Evolutionary conservation across 2,888 invertebrate genomes (phyloP).

Genomic region (Thecophora atra): DNA sequence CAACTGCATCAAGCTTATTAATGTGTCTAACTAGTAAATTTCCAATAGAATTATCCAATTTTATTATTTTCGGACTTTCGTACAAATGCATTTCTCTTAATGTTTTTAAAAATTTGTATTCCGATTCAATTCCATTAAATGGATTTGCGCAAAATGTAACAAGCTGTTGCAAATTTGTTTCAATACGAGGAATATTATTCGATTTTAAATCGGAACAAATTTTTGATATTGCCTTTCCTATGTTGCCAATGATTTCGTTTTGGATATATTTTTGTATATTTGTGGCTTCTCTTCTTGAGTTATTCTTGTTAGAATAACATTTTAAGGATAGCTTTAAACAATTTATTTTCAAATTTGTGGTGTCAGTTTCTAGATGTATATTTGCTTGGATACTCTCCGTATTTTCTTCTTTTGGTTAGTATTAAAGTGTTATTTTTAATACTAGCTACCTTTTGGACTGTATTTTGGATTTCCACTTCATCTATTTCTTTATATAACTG

Average conservation of each 20-base stretch:
- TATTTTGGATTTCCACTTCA: not conserved
- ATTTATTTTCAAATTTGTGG: not conserved
- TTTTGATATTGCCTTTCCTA: not conserved
- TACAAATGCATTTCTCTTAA: not conserved
- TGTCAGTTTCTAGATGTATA: not conserved
- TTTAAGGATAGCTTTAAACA: not conserved
- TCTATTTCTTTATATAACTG: not conserved
- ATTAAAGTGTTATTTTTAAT: not conserved
- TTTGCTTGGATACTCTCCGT: not conserved
- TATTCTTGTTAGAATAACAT: conserved; percentile 7
- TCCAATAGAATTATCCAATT: not conserved
- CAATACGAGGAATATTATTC: not conserved
- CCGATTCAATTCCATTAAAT: conserved; percentile 15
- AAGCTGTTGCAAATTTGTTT: not conserved
- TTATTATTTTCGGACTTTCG: not conserved
- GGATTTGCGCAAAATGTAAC: conserved; percentile 21
- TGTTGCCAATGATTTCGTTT: conserved; percentile 9
- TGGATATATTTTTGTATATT: not conserved
- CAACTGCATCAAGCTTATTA: not conserved
- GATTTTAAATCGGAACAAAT: not conserved
- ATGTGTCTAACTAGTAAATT: conserved; percentile 9
- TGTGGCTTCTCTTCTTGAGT: conserved; percentile 13
- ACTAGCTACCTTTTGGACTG: not conserved
- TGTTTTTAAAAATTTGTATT: conserved; percentile 18
- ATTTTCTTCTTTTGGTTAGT: not conserved